phyloP scores from a whole-genome alignment of 2,113 vertebrate genomes.

The Notothenia rossii region DNA sequence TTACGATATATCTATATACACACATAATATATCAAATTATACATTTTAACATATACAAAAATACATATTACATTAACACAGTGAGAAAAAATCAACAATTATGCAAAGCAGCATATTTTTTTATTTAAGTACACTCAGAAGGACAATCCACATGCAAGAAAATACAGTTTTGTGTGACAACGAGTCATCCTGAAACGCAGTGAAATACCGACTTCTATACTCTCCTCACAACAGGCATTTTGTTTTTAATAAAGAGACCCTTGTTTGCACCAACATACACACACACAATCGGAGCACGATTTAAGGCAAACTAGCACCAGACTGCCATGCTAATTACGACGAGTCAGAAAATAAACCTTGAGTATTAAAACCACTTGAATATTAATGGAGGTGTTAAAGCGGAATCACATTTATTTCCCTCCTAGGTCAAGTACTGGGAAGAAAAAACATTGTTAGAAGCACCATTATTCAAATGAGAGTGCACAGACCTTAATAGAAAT shows the following conservation, averaged over 20 bases:
- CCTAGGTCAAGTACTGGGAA: slow-evolving; percentile 76
- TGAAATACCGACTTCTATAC: background rate
- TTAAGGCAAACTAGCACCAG: slow-evolving; percentile 58
- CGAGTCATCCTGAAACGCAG: background rate
- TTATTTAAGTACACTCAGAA: background rate
- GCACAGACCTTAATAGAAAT: slow-evolving; percentile 79
- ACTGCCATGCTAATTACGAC: slow-evolving; percentile 64
- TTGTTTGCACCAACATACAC: slow-evolving; percentile 10
- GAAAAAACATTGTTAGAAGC: slow-evolving; percentile 72
- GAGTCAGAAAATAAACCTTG: slow-evolving; percentile 69
- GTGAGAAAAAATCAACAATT: too few relatives aligned
- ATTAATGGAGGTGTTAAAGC: slow-evolving; percentile 82
- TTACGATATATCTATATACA: too few relatives aligned
- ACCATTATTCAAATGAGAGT: slow-evolving; percentile 86
- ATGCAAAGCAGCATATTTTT: too few relatives aligned
- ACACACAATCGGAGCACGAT: slow-evolving; percentile 58
- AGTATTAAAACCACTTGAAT: slow-evolving; percentile 83
- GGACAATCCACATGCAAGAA: background rate
- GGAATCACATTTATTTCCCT: slow-evolving; percentile 76
- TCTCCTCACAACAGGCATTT: background rate
- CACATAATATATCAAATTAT: too few relatives aligned
- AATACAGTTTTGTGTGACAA: background rate
- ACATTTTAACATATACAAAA: too few relatives aligned
- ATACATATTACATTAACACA: too few relatives aligned
- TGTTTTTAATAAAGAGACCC: slow-evolving; percentile 18